Evolutionary conservation across 2,888 invertebrate species (phyloP), one percentile per base, ranked within the genome.

Genomic region (Pantelozetes paolii): DNA sequence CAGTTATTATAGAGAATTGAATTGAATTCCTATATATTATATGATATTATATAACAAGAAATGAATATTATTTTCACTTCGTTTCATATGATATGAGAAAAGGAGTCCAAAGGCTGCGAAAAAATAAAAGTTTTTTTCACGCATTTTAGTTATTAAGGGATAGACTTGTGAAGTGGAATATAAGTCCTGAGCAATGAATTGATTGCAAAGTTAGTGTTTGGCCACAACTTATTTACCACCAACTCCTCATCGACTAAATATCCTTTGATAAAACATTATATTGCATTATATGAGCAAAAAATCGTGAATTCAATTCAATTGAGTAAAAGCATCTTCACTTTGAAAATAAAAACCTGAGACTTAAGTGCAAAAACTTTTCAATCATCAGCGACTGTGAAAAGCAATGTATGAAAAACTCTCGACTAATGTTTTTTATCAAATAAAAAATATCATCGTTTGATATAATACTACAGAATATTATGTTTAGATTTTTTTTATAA

Each of bases 191-290:
- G n/a, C 15, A 45, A 50, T 50, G 50, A 23, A 50, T 50, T 50
- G 50, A 50, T 50, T n/a, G 50, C 20, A 20, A 50, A 50, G 50
- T 50, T 50, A 20, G 20, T 50, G 50, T 50, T 50, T 50, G 50
- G 50, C 50, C 50, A 50, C 50, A 50, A 50, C 50, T 50, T 50
- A n/a, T 50, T 50, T 50, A 15, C 45, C 45, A 15, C 45, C 45
- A 45, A 15, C 45, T 11, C 45, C 15, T 36, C 36, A 36, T 45
- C 45, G 2, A 15, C 45, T 45, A 45, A 45, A 45, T 45, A 45
- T 15, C 9, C 36, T 36, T 9, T 36, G 6, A 36, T 36, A 36
- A 8, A 9, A 45, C 15, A 45, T 45, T 11, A 45, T 6, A 13
- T 2, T 36, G 9, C 9, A 36, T 8, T 36, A 36, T 36, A 36